Evolutionary conservation across 2,113 vertebrate genomes (phyloP).

Genomic region (Halcyon senegalensis): DNA sequence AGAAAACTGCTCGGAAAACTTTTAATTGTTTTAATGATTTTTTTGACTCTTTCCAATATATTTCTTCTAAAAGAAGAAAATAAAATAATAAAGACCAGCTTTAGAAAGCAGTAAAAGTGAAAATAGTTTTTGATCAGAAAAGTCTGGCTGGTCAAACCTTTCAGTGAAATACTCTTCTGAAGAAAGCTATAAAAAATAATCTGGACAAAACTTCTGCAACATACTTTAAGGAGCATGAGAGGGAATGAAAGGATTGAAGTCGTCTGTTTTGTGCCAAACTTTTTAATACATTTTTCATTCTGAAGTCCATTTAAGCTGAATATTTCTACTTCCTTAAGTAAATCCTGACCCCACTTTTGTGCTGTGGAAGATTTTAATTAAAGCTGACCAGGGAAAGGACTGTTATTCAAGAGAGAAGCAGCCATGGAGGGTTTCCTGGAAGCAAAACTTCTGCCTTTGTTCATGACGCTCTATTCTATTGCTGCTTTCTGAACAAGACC

Average conservation of each 20-base stretch:
- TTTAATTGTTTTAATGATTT: neutral
- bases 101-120: neutral
- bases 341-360: neutral
- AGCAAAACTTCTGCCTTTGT: neutral
- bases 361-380: neutral
- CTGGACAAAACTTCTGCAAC: neutral
- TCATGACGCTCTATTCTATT: accelerated
- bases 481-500: neutral
- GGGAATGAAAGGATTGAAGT: neutral
- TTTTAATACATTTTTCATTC: neutral
- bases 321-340: neutral
- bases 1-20: neutral
- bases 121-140: neutral
- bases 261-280: neutral
- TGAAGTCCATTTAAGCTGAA: neutral
- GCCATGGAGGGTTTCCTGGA: neutral
- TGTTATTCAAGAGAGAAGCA: neutral
- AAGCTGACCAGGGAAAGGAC: neutral
- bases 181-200: neutral
- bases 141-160: neutral
- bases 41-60: neutral
- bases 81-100: neutral
- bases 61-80: neutral
- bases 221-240: neutral
- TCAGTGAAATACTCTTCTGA: neutral